Percentiles rank a stretch among this genome's conserved stretches.
Evolutionary conservation across 2,888 invertebrate species (phyloP).

Genomic region (Sphecodes monilicornis): DNA sequence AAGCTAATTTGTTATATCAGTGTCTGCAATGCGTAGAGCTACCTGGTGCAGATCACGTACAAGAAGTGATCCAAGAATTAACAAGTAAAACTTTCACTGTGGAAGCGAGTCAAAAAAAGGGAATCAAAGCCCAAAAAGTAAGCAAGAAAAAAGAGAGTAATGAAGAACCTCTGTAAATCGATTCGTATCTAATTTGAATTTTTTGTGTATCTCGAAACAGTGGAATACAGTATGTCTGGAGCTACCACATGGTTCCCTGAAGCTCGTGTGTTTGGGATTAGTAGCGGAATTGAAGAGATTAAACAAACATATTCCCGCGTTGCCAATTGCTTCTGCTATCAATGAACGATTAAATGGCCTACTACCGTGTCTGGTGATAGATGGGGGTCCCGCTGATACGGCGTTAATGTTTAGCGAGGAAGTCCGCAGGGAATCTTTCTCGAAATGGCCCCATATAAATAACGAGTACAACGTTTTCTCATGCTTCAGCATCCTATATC

Average conservation of each 20-base stretch:
- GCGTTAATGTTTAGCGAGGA: slow-evolving; percentile 96
- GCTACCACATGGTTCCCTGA: slow-evolving; percentile 91
- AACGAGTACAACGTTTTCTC: slow-evolving; percentile 90
- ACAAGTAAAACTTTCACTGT: slow-evolving; percentile 90
- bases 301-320: slow-evolving; percentile 93
- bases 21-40: slow-evolving; percentile 91
- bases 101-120: slow-evolving; percentile 91
- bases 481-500: neutral
- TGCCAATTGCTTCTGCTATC: slow-evolving; percentile 95
- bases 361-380: slow-evolving; percentile 86
- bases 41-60: slow-evolving; percentile 91
- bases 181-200: slow-evolving; percentile 5
- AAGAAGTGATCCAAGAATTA: slow-evolving; percentile 91
- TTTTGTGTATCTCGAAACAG: slow-evolving; percentile 85
- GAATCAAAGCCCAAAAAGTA: slow-evolving; percentile 95
- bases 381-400: slow-evolving; percentile 85
- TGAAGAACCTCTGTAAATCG: neutral
- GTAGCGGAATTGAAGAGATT: slow-evolving; percentile 93
- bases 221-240: slow-evolving; percentile 96
- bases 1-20: slow-evolving; percentile 94
- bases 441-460: slow-evolving; percentile 98
- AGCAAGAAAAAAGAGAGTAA: neutral
- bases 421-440: slow-evolving; percentile 95
- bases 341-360: slow-evolving; percentile 94
- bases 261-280: slow-evolving; percentile 91